Conservation (phyloP, 1,140 invertebrate species). For the Drosophila jambulina region DNA sequence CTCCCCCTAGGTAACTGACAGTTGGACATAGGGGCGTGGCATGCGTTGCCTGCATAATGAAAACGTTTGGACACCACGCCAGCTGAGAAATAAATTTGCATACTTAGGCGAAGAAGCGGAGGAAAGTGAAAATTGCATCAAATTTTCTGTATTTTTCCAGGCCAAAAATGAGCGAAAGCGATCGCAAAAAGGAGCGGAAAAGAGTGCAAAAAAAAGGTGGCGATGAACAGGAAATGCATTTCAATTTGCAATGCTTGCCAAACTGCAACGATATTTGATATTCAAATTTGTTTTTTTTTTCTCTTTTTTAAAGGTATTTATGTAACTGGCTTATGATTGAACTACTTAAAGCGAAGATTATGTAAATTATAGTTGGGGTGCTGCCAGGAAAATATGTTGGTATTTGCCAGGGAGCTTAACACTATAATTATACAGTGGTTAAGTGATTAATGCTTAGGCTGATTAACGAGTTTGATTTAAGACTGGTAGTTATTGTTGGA, state of each 20-base stretch:
- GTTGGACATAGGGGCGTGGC: conserved; percentile 56
- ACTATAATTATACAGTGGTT: conserved; percentile 26
- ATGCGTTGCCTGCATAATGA: conserved; percentile 74
- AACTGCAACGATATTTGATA: conserved; percentile 55
- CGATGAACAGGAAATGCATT: conserved; percentile 59
- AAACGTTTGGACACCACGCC: conserved; percentile 57
- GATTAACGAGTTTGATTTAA: not conserved
- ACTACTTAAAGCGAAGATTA: conserved; percentile 33
- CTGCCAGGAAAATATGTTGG: conserved; percentile 11
- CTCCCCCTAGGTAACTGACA: conserved; percentile 16
- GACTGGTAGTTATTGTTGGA: not conserved
- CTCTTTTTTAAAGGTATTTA: conserved; percentile 5
- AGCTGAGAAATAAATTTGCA: conserved; percentile 68
- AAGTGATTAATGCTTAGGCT: not conserved
- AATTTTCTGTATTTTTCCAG: conserved; percentile 37
- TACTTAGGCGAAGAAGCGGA: conserved; percentile 44
- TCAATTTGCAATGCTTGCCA: conserved; percentile 63
- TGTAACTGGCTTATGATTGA: conserved; percentile 45
- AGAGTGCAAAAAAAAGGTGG: not conserved
- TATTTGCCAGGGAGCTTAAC: conserved; percentile 5
- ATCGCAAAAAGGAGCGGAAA: conserved; percentile 27
- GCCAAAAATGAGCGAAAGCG: conserved; percentile 70
- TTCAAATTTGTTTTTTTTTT: conserved; percentile 21
- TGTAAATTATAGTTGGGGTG: conserved; percentile 16
- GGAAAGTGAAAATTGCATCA: conserved; percentile 82